Base-by-base conservation (phyloP, 2,888 invertebrate genomes). In the Latrodectus elegans region DNA sequence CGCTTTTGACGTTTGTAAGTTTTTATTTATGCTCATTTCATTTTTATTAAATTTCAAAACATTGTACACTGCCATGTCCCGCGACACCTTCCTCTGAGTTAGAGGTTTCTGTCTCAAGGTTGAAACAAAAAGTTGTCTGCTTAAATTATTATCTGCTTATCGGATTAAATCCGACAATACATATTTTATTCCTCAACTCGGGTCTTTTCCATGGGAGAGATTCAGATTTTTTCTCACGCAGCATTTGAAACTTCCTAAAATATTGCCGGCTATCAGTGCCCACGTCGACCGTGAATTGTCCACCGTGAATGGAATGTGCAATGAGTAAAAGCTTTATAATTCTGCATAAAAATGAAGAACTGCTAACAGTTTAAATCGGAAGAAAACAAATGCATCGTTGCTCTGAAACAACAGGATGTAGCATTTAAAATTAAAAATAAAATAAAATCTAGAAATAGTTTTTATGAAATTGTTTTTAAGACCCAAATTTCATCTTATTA, bases 141-240 rank as follows among this genome's bases (percentile, higher is more conserved):
- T 76, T 83, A 83, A 83, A 83, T 83, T 83, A 83, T 76, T 68
- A 83, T 76, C 76, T 70, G 83, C 83, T 76, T 83, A 83, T 83
- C 83, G 83, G 83, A 83, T 83, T 83, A 76, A 71, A 83, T 70
- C 71, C 75, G 70, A 26, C 52, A 53, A 72, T 53, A 67, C 73
- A 74, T 49, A 53, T 81, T 65, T 81, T 74, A 65, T 81, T 81
- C 49, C 60, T 71, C 53, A 26, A 51, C 70, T 4, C 38, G 14
- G 14, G 60, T 38, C 6, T 4, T 38, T 38, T 38, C 38, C 38
- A 38, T 38, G 38, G 38, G 38, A 38, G 38, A 38, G 38, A 38
- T 38, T 38, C 38, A 38, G 38, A 38, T 38, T 38, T 38, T 38
- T 38, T 38, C 38, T 38, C 38, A 38, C 38, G 38, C 38, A 38